A percentile compares a stretch with the other conserved stretches of the same genome.
These are phyloP conservation scores for Saturnia pavonia DNA, from an alignment of 2,888 invertebrate species.

Conservation along the genomic window DNA sequence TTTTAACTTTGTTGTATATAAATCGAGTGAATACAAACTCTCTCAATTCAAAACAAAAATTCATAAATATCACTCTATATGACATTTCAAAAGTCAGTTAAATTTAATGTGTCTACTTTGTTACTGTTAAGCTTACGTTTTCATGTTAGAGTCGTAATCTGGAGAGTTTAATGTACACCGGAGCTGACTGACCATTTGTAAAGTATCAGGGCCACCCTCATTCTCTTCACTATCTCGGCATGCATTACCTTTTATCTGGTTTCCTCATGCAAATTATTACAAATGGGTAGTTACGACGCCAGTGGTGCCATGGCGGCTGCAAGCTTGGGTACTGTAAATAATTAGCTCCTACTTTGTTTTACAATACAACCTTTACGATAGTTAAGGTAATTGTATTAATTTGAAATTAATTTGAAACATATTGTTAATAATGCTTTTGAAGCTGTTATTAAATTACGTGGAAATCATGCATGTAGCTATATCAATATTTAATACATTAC, in stretches of 20 bases:
- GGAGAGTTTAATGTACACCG: constrained; percentile 38
- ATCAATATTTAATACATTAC: too few species aligned
- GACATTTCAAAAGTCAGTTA: neutral
- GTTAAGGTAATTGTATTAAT: neutral
- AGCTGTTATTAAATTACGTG: too few species aligned
- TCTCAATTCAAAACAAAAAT: neutral
- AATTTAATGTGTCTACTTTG: constrained; percentile 11
- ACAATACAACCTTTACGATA: neutral
- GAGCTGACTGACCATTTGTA: constrained; percentile 28
- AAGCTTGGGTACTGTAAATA: constrained; percentile 21
- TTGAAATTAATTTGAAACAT: neutral
- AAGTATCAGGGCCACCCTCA: constrained; percentile 51
- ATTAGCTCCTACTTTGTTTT: constrained; percentile 11
- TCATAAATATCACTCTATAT: neutral
- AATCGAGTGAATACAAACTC: neutral
- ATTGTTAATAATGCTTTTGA: too few species aligned
- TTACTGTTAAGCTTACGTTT: constrained; percentile 14
- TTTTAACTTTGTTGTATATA: neutral
- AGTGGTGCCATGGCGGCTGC: constrained; percentile 26
- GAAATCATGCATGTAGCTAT: too few species aligned
- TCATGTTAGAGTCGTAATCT: constrained; percentile 34
- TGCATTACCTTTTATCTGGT: constrained; percentile 54
- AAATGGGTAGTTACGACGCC: constrained; percentile 63
- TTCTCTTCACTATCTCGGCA: constrained; percentile 45
- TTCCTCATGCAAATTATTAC: constrained; percentile 74